phyloP scores from a whole-genome alignment of 2,113 vertebrate genomes.

The Rynchops niger region DNA sequence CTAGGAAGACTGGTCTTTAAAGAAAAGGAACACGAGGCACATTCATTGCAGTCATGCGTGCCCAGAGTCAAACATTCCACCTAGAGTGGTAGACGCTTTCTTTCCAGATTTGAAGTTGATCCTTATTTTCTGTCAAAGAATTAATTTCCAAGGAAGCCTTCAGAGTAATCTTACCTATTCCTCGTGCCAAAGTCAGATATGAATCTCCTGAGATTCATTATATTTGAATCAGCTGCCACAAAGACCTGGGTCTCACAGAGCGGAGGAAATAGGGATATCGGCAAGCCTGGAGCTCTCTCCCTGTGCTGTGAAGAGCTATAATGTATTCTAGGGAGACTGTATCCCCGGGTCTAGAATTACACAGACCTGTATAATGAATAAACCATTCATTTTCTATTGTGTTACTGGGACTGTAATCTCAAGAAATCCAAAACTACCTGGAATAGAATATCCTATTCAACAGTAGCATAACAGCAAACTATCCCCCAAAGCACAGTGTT shows the following conservation, averaged over 20 bases:
- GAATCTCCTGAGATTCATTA: not conserved
- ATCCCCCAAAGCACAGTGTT: not conserved
- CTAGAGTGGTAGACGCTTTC: not conserved
- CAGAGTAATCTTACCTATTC: not conserved
- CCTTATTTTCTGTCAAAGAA: not conserved
- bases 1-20: not conserved
- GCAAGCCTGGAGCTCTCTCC: not conserved
- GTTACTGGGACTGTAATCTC: not conserved
- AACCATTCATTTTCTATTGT: slow-evolving; percentile 14
- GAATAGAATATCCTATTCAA: not conserved
- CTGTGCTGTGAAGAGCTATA: not conserved
- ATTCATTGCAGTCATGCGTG: not conserved
- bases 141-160: not conserved
- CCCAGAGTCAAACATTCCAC: not conserved
- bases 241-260: not conserved
- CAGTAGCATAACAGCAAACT: not conserved
- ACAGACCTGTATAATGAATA: not conserved
- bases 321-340: not conserved
- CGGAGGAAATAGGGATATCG: not conserved
- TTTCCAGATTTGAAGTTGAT: not conserved
- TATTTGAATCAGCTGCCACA: not conserved
- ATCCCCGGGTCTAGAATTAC: not conserved
- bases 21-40: not conserved
- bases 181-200: not conserved
- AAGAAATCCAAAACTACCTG: not conserved